Evolutionary conservation across 2,888 invertebrate species (phyloP).

Genomic region (Agrochola circellaris): DNA sequence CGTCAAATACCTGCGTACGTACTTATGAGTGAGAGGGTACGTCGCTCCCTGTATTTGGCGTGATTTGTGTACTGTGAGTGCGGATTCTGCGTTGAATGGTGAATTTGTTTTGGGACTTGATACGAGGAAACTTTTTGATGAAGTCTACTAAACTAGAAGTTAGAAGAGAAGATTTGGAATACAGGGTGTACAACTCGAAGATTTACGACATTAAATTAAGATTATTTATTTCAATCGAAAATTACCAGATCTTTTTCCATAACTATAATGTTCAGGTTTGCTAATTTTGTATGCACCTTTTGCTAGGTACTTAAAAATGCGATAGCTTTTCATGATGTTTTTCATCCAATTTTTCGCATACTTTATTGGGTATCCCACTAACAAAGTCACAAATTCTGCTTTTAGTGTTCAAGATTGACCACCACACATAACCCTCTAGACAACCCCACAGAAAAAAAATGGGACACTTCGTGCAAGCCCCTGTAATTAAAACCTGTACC

Average conservation of each 20-base stretch:
- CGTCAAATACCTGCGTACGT: slow-evolving; percentile 51
- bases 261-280: no score
- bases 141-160: background rate
- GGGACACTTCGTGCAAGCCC: background rate
- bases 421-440: background rate
- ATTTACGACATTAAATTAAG: background rate
- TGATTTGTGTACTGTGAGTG: slow-evolving; percentile 54
- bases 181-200: background rate
- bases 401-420: background rate
- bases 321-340: background rate
- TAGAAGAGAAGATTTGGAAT: background rate
- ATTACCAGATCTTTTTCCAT: background rate
- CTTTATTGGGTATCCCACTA: background rate
- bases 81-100: background rate
- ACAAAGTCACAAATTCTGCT: background rate
- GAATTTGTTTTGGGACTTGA: slow-evolving; percentile 21
- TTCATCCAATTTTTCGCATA: background rate
- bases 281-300: background rate
- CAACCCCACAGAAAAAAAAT: background rate
- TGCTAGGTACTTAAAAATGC: background rate
- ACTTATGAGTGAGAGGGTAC: slow-evolving; percentile 44
- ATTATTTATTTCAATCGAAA: background rate
- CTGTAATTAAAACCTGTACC: no score
- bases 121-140: slow-evolving; percentile 12
- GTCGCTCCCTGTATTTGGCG: slow-evolving; percentile 21